Conservation (phyloP, 2,888 invertebrate genomes). For the Meganola albula region DNA sequence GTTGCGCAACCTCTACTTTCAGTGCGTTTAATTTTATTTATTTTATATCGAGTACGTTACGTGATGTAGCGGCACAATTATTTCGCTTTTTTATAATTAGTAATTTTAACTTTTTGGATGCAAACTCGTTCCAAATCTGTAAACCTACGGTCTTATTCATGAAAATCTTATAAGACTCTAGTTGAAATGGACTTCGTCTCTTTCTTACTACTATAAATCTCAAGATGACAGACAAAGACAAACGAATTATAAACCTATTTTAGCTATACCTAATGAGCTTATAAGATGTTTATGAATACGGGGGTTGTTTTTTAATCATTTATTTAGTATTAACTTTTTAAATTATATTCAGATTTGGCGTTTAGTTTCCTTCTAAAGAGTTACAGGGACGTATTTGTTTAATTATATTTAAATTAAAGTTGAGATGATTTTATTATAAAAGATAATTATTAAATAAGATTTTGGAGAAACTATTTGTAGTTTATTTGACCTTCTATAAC, state of each 20-base stretch:
- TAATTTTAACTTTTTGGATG: constrained; percentile 13
- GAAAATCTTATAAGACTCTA: no score
- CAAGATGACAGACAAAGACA: no score
- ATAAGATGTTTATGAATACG: constrained; percentile 21
- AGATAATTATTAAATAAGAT: constrained; percentile 43
- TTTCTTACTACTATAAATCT: no score
- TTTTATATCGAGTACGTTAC: constrained; percentile 31
- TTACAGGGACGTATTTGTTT: constrained; percentile 24
- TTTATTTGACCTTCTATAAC: constrained; percentile 50
- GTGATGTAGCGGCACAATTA: constrained; percentile 31
- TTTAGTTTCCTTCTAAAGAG: constrained; percentile 13
- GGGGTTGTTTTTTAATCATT: constrained; percentile 13
- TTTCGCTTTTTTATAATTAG: constrained; percentile 28
- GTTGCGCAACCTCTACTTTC: constrained; percentile 36
- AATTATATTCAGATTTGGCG: constrained; percentile 17
- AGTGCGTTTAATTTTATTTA: constrained; percentile 26
- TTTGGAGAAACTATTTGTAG: constrained; percentile 43
- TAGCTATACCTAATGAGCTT: no score
- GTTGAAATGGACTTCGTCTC: no score
- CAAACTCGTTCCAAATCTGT: constrained; percentile 15
- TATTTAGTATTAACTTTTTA: constrained; percentile 7
- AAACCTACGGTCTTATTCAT: no score
- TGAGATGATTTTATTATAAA: constrained; percentile 36
- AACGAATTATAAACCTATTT: no score
- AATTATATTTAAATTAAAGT: constrained; percentile 30